Evolutionary conservation across 2,797 vertebrate genomes (phyloP).

Genomic region (Rousettus madagascariensis): DNA sequence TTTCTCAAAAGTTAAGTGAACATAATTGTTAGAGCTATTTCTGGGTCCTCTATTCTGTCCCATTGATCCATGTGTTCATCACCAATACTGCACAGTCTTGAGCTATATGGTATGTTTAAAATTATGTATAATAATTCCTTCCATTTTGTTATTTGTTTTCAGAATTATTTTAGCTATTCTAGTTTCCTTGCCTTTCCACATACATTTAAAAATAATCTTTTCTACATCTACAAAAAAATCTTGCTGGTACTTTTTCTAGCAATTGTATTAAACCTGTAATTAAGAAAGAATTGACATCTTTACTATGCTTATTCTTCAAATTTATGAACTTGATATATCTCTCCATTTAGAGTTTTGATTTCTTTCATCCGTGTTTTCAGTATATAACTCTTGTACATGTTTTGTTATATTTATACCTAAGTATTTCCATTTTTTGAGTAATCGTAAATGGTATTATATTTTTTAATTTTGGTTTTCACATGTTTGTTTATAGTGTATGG

Average conservation of each 20-base stretch:
- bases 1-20: not conserved
- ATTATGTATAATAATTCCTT: not conserved
- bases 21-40: not conserved
- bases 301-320: not conserved
- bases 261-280: too few relatives aligned
- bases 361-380: not conserved
- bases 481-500: not conserved
- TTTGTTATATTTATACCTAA: not conserved
- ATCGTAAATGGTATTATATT: not conserved
- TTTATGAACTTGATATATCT: not conserved
- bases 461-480: not conserved
- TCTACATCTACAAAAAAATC: too few relatives aligned
- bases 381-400: not conserved
- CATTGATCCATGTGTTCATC: too few relatives aligned
- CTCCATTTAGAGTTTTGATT: not conserved
- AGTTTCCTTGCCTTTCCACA: too few relatives aligned
- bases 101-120: not conserved
- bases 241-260: too few relatives aligned
- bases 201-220: too few relatives aligned
- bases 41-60: not conserved
- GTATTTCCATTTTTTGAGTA: not conserved
- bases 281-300: not conserved
- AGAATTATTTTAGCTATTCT: too few relatives aligned
- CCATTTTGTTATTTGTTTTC: not conserved
- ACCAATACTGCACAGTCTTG: not conserved